Conservation (phyloP, 2,888 invertebrate species). For the Rotaria macrura region DNA sequence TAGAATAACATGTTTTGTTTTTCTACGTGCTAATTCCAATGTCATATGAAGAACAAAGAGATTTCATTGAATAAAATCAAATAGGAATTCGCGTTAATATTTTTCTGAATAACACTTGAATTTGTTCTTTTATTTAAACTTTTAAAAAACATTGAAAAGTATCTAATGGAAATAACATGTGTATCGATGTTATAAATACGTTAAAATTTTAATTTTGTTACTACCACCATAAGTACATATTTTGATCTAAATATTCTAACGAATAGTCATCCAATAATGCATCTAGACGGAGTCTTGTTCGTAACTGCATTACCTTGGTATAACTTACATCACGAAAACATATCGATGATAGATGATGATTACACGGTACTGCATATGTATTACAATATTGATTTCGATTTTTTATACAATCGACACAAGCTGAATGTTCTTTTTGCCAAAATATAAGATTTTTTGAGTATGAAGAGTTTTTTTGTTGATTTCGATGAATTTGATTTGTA, state of each 20-base stretch:
- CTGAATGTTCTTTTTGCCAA: background rate
- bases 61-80: too few species aligned
- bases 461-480: background rate
- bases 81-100: too few species aligned
- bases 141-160: too few species aligned
- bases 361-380: background rate
- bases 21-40: too few species aligned
- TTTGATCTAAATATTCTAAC: background rate
- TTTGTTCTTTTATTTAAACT: too few species aligned
- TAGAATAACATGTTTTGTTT: too few species aligned
- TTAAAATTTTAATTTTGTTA: too few species aligned
- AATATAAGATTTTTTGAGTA: background rate
- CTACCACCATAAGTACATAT: background rate
- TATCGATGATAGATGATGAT: background rate
- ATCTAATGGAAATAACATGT: too few species aligned
- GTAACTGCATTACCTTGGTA: background rate
- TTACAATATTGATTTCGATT: background rate
- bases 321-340: background rate
- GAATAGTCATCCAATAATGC: background rate
- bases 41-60: too few species aligned
- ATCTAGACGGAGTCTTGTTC: background rate
- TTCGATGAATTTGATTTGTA: background rate
- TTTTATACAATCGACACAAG: background rate
- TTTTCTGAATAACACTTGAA: too few species aligned
- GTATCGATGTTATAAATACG: too few species aligned